Evolutionary conservation across 2,797 vertebrate genomes (phyloP).

Genomic region (Neomorphus geoffroyi): DNA sequence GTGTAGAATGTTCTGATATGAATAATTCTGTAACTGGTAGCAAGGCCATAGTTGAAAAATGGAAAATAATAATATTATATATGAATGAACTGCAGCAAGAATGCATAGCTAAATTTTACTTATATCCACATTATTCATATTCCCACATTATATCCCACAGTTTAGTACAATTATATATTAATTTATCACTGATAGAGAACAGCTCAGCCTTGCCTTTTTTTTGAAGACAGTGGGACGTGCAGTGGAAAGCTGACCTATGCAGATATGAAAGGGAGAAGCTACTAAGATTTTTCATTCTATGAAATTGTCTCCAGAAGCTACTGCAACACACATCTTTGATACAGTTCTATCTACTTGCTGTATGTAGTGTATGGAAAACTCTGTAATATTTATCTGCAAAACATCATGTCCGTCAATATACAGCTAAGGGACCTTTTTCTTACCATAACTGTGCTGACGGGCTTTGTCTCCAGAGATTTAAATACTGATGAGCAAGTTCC

Average conservation of each 20-base stretch:
- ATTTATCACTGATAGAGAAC: not conserved
- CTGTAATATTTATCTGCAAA: not conserved
- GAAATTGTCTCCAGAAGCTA: not conserved
- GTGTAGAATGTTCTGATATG: not conserved
- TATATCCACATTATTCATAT: not conserved
- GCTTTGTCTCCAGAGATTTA: not conserved
- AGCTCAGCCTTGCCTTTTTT: not conserved
- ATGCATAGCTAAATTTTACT: not conserved
- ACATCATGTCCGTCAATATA: not conserved
- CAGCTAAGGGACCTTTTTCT: not conserved
- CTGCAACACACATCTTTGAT: not conserved
- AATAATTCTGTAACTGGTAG: not conserved
- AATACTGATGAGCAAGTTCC: not conserved
- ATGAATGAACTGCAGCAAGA: not conserved
- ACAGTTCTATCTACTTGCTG: not conserved
- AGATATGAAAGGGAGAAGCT: not conserved
- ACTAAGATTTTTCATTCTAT: not conserved
- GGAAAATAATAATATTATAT: not conserved
- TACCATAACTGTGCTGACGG: not conserved
- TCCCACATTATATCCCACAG: not conserved
- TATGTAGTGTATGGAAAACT: not conserved
- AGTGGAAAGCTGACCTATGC: not conserved
- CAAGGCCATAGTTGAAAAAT: not conserved
- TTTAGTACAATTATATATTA: not conserved
- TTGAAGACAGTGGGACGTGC: not conserved